Percentiles rank a stretch among this genome's conserved stretches.
Conservation (phyloP, 2,888 invertebrate genomes). For the Plebejus melissa region DNA sequence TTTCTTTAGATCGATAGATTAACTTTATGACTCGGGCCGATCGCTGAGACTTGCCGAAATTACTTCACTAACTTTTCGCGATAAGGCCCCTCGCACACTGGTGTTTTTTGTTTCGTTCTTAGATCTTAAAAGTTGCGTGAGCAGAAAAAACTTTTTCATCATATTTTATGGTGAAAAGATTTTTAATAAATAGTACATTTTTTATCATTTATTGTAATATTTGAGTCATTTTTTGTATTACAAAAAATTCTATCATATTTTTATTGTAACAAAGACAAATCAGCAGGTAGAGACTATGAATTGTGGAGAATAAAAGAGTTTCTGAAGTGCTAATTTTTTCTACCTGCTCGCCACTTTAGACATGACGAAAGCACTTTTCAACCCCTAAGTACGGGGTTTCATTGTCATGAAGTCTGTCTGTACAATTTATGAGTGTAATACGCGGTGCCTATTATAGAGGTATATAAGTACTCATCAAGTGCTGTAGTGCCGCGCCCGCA, state of each 20-base stretch:
- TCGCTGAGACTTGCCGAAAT: neutral
- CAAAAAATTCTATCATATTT: neutral
- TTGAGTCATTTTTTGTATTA: neutral
- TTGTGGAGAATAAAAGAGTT: neutral
- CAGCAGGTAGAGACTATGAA: neutral
- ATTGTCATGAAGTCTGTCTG: slow-evolving; percentile 10
- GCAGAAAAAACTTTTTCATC: neutral
- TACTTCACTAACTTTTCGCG: neutral
- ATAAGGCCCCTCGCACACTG: neutral
- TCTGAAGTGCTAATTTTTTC: slow-evolving; percentile 14
- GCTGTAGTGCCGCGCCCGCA: neutral
- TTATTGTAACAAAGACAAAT: neutral
- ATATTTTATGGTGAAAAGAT: neutral
- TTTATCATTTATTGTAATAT: neutral
- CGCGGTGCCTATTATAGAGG: no score
- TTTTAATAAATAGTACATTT: neutral
- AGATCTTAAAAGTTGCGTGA: neutral
- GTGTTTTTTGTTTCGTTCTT: neutral
- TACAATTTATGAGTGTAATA: slow-evolving; percentile 3
- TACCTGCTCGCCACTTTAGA: slow-evolving; percentile 4
- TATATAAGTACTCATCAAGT: neutral
- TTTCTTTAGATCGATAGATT: slow-evolving; percentile 34
- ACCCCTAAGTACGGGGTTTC: slow-evolving; percentile 3
- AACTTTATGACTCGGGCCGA: slow-evolving; percentile 28
- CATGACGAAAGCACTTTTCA: slow-evolving; percentile 9